Evolutionary conservation across 2,797 vertebrate species (phyloP).

Genomic region (Liparis tanakae): DNA sequence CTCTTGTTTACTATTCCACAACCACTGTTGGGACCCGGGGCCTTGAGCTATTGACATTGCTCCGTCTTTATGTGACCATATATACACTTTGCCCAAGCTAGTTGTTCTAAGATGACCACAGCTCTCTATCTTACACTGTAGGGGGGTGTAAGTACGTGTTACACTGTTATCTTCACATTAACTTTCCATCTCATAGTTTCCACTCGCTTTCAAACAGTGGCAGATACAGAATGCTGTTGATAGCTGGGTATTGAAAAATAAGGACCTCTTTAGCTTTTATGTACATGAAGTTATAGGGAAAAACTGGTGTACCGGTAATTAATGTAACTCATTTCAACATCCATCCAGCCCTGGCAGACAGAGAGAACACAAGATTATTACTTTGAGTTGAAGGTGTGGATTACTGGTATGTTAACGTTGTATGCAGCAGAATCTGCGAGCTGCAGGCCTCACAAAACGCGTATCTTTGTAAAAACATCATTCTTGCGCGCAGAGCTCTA

Average conservation of each 20-base stretch:
- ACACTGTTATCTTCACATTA: background rate
- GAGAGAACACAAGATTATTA: no score
- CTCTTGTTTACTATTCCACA: constrained; percentile 44
- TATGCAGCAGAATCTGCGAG: no score
- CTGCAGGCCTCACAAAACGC: no score
- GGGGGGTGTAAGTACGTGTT: background rate
- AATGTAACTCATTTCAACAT: no score
- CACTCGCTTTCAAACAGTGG: background rate
- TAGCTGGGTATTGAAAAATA: background rate
- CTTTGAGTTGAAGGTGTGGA: no score
- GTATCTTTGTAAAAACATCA: no score
- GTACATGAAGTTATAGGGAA: background rate
- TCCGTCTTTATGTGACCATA: background rate
- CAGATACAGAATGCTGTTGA: background rate
- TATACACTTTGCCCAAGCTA: background rate
- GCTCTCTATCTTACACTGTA: background rate
- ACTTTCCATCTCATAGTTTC: background rate
- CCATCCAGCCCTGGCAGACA: no score
- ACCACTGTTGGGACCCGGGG: background rate
- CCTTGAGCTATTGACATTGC: background rate
- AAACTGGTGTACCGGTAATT: background rate
- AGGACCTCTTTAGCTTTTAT: background rate
- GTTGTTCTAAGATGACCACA: background rate
- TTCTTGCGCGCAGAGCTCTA: background rate
- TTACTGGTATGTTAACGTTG: no score